Evolutionary conservation across 2,113 vertebrate species (phyloP), one percentile per base, ranked within the genome.

Genomic region (Oceanites oceanicus): DNA sequence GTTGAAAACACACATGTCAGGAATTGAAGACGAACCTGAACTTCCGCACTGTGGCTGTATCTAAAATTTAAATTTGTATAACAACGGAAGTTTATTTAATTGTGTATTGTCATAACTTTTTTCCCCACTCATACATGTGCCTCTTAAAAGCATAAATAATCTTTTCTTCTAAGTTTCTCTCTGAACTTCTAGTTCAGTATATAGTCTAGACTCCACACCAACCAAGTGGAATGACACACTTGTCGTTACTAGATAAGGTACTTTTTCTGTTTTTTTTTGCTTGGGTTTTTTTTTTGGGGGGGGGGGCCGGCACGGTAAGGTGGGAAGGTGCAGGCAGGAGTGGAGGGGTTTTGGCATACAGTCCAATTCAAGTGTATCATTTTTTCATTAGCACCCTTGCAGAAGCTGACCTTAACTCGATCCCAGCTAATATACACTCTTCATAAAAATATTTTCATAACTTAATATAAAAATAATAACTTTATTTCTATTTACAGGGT

Each of bases 1-100:
- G 99, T 99, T 88, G 99, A 99, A 98, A 99, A 99, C 59, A 99
- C 99, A 67, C 99, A 99, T 4, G 99, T 99, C 98, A 99, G 98
- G 97, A 99, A 99, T 52, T 99, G 99, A 80, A 99, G 98, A 49
- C 99, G 99, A 91, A 99, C 99, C 97, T 99, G 99, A 96, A 99
- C 99, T 98, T 99, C 99, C 1, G 99, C 99, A 80, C 99, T 99
- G 97, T 99, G 99, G 94, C 99, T 99, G 96, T 99, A 99, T 93
- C 99, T 99, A 91, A 67, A 96, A 89, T 77, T 36, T 30, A 84
- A 89, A 95, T 91, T 55, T 45, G 38, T 74, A 93, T 55, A 83
- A 94, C 78, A 95, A 30, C 10, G 7, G 7, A 68, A 55, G 7
- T 61, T 85, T n/a, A 23, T 63, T 90, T 67, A 2, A 20, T 18